Percentiles rank a stretch among this genome's conserved stretches.
phyloP scores from a whole-genome alignment of 2,888 invertebrate species.

The Caradrina kadenii region DNA sequence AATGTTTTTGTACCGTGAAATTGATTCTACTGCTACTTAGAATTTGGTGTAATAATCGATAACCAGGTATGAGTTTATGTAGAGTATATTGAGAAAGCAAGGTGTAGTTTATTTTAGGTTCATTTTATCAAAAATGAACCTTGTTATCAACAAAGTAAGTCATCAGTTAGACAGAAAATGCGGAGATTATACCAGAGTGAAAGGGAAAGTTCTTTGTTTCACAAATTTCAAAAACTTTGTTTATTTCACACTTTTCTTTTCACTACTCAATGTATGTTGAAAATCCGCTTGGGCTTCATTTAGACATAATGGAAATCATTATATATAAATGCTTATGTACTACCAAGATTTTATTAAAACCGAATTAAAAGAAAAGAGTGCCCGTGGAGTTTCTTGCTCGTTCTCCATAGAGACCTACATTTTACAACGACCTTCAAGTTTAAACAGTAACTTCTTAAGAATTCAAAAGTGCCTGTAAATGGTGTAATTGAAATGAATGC shows the following conservation, averaged over 20 bases:
- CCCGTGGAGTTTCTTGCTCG: too few relatives aligned
- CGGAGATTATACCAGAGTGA: neutral
- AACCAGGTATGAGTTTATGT: conserved; percentile 15
- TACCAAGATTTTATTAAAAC: too few relatives aligned
- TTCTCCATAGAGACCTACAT: too few relatives aligned
- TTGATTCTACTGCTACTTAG: conserved; percentile 77
- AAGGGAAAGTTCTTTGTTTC: neutral
- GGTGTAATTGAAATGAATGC: too few relatives aligned
- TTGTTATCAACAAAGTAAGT: too few relatives aligned
- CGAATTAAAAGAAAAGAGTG: too few relatives aligned
- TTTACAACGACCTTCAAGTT: too few relatives aligned
- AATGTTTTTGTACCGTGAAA: conserved; percentile 81
- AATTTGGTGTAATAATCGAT: conserved; percentile 56
- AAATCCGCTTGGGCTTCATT: neutral
- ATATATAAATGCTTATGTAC: neutral
- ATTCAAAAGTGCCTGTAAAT: too few relatives aligned
- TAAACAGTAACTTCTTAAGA: too few relatives aligned
- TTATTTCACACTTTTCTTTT: neutral
- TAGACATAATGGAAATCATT: too few relatives aligned
- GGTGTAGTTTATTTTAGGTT: neutral
- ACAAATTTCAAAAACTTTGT: neutral
- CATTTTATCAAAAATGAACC: neutral
- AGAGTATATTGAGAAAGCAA: neutral
- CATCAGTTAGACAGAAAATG: too few relatives aligned
- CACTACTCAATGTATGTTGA: neutral